Conservation (phyloP, 2,113 vertebrate genomes). For the Etheostoma spectabile region DNA sequence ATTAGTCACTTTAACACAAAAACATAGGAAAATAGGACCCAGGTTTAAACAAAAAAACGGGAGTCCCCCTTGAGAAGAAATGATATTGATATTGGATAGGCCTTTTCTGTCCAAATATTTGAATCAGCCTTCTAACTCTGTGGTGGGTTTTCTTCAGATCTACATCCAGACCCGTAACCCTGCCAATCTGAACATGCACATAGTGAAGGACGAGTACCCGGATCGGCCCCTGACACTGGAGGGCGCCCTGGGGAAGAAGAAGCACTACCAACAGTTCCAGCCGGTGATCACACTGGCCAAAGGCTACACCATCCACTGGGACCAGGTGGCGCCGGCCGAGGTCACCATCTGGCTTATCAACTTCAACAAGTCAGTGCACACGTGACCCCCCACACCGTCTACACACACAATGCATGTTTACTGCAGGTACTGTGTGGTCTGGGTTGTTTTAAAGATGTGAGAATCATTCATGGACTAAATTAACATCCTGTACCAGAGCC, state of each 20-base stretch:
- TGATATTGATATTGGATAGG: neutral
- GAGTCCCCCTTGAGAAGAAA: neutral
- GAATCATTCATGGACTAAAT: too few species aligned
- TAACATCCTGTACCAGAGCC: too few species aligned
- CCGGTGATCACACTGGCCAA: constrained; percentile 92
- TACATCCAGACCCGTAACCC: constrained; percentile 94
- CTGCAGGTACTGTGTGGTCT: too few species aligned
- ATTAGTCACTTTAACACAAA: too few species aligned
- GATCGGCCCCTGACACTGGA: constrained; percentile 88
- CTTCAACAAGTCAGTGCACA: constrained; percentile 92
- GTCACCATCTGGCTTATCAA: constrained; percentile 97
- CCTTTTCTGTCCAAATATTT: neutral
- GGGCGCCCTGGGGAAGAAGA: constrained; percentile 92
- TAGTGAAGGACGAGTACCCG: constrained; percentile 92
- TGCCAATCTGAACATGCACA: constrained; percentile 89
- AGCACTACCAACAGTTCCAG: constrained; percentile 98
- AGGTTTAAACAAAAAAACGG: too few species aligned
- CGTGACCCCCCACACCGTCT: neutral
- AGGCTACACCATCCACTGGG: constrained; percentile 97
- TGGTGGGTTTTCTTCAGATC: constrained; percentile 81
- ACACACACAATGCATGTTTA: too few species aligned
- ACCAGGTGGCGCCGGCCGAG: constrained; percentile 91
- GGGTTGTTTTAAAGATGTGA: too few species aligned
- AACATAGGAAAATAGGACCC: too few species aligned
- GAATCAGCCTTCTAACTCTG: neutral